Conservation (phyloP, 1,140 invertebrate species). For the Araneus ventricosus region DNA sequence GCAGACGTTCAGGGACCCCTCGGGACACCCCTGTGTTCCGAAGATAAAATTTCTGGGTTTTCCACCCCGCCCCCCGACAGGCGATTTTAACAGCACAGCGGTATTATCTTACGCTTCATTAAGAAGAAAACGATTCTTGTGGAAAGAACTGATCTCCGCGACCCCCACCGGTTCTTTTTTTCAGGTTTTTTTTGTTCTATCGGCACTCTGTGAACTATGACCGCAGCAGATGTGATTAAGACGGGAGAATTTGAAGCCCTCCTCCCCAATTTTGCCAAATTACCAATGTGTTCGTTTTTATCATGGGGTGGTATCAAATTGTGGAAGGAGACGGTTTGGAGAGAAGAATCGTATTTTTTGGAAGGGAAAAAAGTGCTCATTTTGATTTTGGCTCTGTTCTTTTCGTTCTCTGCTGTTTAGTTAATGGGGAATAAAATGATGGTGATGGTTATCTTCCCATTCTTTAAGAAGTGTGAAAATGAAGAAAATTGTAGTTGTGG, state of each 20-base stretch:
- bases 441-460: neutral
- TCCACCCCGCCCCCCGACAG: neutral
- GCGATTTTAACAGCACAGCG: slow-evolving; percentile 12
- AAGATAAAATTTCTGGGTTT: slow-evolving; percentile 25
- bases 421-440: neutral
- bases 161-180: neutral
- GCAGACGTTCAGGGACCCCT: slow-evolving; percentile 7
- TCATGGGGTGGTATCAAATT: neutral
- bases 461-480: neutral
- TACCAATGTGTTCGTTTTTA: slow-evolving; percentile 24
- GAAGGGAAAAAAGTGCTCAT: neutral
- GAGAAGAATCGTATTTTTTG: neutral
- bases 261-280: neutral
- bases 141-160: neutral
- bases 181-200: neutral
- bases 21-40: neutral
- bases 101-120: slow-evolving; percentile 40
- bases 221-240: slow-evolving; percentile 39
- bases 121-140: slow-evolving; percentile 29
- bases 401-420: too few species aligned
- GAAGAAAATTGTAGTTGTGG: too few species aligned
- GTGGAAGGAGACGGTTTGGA: neutral
- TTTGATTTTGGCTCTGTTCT: neutral
- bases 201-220: slow-evolving; percentile 20
- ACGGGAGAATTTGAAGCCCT: neutral